Evolutionary conservation across 2,797 vertebrate genomes (phyloP).

Genomic region (Erithacus rubecula): DNA sequence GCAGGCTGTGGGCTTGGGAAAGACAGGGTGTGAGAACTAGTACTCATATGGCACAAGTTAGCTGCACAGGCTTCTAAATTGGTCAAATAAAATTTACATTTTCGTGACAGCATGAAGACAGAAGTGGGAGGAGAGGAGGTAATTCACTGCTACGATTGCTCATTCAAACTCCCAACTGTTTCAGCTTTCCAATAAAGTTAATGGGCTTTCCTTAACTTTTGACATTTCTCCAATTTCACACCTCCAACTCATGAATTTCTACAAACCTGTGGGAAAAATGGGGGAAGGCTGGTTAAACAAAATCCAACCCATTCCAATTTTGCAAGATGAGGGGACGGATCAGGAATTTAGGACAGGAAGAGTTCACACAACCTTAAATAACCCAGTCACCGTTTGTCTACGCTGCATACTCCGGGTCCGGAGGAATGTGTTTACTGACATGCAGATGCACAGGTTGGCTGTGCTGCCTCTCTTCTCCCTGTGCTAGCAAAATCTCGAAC

Average conservation of each 20-base stretch:
- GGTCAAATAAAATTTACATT: not conserved
- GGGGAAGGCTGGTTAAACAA: not conserved
- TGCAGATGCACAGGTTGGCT: fast-evolving
- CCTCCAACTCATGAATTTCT: not conserved
- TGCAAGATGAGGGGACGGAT: not conserved
- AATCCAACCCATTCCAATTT: not conserved
- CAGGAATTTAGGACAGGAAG: not conserved
- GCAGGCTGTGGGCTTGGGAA: not conserved
- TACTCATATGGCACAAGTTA: not conserved
- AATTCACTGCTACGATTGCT: not conserved
- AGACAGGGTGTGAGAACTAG: not conserved
- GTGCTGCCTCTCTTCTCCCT: not conserved
- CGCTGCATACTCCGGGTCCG: fast-evolving
- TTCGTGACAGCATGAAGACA: not conserved
- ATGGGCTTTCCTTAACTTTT: not conserved
- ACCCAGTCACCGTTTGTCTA: fast-evolving
- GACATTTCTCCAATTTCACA: not conserved
- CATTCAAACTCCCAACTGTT: not conserved
- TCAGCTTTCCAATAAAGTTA: not conserved
- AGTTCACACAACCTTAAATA: not conserved
- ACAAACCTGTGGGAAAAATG: not conserved
- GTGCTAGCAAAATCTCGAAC: not conserved
- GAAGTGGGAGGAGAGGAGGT: not conserved
- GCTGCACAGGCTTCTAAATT: not conserved
- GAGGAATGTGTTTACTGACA: fast-evolving